A percentile compares a stretch with the other conserved stretches of the same genome.
Conservation (phyloP, 2,888 invertebrate genomes). For the Phortica okadai region DNA sequence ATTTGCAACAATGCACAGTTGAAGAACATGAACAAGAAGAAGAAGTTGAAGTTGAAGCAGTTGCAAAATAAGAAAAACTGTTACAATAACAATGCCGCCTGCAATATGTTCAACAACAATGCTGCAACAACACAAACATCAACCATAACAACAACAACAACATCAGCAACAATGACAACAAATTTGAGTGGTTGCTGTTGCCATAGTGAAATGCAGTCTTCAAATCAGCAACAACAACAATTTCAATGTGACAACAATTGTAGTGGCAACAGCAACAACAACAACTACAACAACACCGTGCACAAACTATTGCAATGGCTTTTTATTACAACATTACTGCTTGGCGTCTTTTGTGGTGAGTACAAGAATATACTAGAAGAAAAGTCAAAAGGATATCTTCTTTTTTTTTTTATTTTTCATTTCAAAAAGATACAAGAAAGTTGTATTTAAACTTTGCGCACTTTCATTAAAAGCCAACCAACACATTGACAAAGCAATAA, state of each 20-base stretch:
- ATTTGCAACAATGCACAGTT: constrained; percentile 38
- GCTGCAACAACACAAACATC: constrained; percentile 49
- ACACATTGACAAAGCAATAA: too few species aligned
- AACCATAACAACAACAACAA: constrained; percentile 23
- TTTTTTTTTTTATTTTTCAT: too few species aligned
- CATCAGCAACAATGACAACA: constrained; percentile 46
- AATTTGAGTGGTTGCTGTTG: constrained; percentile 5
- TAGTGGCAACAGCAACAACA: constrained; percentile 32
- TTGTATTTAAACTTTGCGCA: too few species aligned
- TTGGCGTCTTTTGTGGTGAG: constrained; percentile 59
- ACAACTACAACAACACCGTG: constrained; percentile 38
- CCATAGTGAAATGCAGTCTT: background rate
- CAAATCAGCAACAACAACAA: constrained; percentile 44
- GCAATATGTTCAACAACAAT: constrained; percentile 8
- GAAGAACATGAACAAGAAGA: too few species aligned
- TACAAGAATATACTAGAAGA: constrained; percentile 30
- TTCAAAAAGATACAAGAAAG: too few species aligned
- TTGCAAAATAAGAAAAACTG: background rate
- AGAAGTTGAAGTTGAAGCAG: too few species aligned
- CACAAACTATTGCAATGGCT: constrained; percentile 48
- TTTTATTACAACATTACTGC: constrained; percentile 49
- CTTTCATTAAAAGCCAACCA: too few species aligned
- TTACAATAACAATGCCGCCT: background rate
- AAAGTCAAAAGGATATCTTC: background rate
- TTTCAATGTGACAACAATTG: background rate